Base-by-base conservation (phyloP, 2,113 vertebrate genomes). In the Todiramphus saurophagus region DNA sequence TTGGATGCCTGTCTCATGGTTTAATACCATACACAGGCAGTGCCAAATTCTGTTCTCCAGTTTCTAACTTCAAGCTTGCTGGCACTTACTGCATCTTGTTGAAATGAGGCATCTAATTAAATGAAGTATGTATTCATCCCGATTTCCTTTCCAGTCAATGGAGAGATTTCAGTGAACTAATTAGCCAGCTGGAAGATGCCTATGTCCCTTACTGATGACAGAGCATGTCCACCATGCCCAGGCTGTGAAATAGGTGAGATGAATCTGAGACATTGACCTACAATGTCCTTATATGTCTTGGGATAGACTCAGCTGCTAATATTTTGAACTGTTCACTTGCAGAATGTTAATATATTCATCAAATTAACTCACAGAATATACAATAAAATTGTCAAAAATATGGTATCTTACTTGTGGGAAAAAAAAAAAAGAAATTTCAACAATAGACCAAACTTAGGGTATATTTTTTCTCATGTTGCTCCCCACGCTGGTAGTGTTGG, bases 51-150 rank as follows among this genome's bases (percentile, higher is more conserved):
- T 81, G 46, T 51, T 86, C 68, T 90, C 0, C 0, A 69, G 63
- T 67, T 72, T 83, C 10, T 63, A 60, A 66, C 46, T 83, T 67
- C 68, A 89, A 66, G 50, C 59, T 92, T 72, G 21, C 83, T 88
- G 79, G 37, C 62, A 50, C 75, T 80, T 74, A 83, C 11, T 83
- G 44, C 75, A 55, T 66, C 44, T 73, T 83, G 41, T 59, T 87
- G 76, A 86, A 97, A 90, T 77, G 79, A 90, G 55, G 50, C 75
- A 83, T 37, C 83, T 83, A 74, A 72, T 90, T 62, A 90, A 88
- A 35, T 25, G 19, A 92, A 90, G 68, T 19, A 23, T 28, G 20
- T 58, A 77, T n/a, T 93, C 48, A 55, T 33, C 46, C 85, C n/a
- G 21, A 70, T 83, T 86, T 92, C 28, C 41, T 86, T 67, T 83